These are phyloP conservation scores for Prolemur simus DNA, from an alignment of 2,113 vertebrate species.

Conservation along the genomic window DNA sequence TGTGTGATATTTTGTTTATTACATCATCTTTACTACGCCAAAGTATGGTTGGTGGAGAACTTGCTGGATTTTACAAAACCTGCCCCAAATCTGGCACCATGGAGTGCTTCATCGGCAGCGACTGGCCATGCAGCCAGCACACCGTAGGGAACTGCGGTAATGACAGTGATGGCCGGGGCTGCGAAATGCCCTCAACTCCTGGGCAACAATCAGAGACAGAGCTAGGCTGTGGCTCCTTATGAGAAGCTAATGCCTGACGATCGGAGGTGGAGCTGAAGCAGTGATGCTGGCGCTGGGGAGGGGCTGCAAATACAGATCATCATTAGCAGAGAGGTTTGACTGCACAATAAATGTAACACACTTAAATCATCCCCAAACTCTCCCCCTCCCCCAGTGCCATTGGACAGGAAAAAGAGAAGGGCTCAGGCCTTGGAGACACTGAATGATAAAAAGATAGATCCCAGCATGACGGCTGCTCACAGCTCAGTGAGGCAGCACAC, in stretches of 20 bases:
- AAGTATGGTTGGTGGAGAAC: not conserved
- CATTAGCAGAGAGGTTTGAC: no score
- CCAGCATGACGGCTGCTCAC: not conserved
- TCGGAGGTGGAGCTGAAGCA: no score
- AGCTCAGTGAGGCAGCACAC: not conserved
- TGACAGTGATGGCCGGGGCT: rapidly evolving
- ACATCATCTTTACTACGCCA: not conserved
- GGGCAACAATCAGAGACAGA: not conserved
- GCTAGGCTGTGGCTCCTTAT: no score
- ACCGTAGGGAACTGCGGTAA: not conserved
- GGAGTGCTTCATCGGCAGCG: not conserved
- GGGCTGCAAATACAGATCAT: no score
- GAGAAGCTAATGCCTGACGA: no score
- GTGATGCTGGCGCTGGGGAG: no score
- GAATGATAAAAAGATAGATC: no score
- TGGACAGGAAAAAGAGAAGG: not conserved
- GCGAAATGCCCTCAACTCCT: not conserved
- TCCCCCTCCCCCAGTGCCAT: no score
- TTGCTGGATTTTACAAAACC: not conserved
- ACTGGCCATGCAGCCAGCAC: not conserved
- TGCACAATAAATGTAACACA: no score
- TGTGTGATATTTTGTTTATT: not conserved
- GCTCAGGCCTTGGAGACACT: not conserved
- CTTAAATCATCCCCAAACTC: no score
- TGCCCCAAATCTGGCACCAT: not conserved